Evolutionary conservation across 2,113 vertebrate species (phyloP).

Genomic region (Pelecanoides urinatrix): DNA sequence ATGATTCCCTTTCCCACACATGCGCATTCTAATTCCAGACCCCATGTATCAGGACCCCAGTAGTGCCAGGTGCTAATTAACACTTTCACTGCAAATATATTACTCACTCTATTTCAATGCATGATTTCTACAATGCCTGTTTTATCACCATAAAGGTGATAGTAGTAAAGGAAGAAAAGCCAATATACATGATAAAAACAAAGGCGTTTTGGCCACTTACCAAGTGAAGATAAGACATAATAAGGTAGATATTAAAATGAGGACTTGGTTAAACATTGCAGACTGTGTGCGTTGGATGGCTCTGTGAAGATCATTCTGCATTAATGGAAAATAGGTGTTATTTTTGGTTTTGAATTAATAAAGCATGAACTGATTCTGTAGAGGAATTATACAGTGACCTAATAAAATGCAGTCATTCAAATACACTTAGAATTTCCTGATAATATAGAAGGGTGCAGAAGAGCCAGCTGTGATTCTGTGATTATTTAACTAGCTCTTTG

Average conservation of each 20-base stretch:
- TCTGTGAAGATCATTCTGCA: constrained; percentile 86
- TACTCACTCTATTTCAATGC: neutral
- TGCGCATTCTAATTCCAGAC: neutral
- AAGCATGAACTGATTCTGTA: neutral
- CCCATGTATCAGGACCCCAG: neutral
- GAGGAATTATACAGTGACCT: neutral
- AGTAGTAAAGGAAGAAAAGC: neutral
- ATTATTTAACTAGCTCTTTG: neutral
- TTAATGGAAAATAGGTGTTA: constrained; percentile 41
- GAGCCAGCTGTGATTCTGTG: neutral
- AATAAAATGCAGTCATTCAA: neutral
- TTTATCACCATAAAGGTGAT: neutral
- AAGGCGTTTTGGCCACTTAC: constrained; percentile 66
- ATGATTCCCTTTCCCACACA: neutral
- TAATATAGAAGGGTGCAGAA: neutral
- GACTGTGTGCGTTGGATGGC: constrained; percentile 85
- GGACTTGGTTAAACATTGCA: constrained; percentile 88
- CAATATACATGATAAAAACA: neutral
- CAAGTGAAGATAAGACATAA: constrained; percentile 88
- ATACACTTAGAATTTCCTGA: neutral
- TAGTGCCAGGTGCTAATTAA: neutral
- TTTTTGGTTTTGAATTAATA: neutral
- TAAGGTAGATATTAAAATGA: constrained; percentile 87
- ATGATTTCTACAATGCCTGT: neutral
- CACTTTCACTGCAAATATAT: neutral